Percentiles rank a stretch among this genome's conserved stretches.
Evolutionary conservation across 2,113 vertebrate species (phyloP).

Genomic region (Perca schrenkii): DNA sequence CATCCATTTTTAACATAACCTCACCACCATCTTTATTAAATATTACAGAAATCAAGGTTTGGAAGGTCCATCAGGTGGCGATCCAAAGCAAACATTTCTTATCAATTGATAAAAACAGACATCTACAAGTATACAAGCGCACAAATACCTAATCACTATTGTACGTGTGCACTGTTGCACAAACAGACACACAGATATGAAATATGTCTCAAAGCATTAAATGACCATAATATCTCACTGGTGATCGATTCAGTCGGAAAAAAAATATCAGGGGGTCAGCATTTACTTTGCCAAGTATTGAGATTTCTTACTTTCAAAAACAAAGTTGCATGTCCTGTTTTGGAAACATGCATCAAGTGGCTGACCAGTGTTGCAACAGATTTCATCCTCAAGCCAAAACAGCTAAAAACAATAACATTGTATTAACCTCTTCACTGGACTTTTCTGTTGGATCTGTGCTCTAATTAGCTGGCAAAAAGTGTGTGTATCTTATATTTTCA

Average conservation of each 20-base stretch:
- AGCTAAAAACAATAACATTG: constrained; percentile 14
- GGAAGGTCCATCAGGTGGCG: not conserved
- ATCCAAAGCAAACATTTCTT: constrained; percentile 26
- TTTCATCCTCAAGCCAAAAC: constrained; percentile 22
- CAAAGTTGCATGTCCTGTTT: constrained; percentile 32
- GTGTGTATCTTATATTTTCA: not conserved
- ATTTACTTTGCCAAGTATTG: constrained; percentile 31
- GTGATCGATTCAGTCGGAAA: not conserved
- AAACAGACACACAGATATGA: not conserved
- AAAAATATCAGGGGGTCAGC: constrained; percentile 20
- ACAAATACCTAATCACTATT: not conserved
- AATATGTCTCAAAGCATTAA: not conserved
- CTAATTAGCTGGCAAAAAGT: constrained; percentile 33
- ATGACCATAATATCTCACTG: not conserved
- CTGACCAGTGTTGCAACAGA: constrained; percentile 52
- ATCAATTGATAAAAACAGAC: constrained; percentile 8
- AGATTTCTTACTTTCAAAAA: constrained; percentile 31
- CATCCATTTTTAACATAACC: constrained; percentile 37
- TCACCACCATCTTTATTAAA: constrained; percentile 21
- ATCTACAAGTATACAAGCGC: not conserved
- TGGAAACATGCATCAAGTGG: constrained; percentile 37
- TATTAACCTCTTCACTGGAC: constrained; percentile 31
- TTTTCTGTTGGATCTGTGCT: constrained; percentile 21
- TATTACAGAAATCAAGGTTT: constrained; percentile 22
- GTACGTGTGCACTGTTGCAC: not conserved